phyloP scores from a whole-genome alignment of 1,140 invertebrate species.

The Trinorchestia longiramus region DNA sequence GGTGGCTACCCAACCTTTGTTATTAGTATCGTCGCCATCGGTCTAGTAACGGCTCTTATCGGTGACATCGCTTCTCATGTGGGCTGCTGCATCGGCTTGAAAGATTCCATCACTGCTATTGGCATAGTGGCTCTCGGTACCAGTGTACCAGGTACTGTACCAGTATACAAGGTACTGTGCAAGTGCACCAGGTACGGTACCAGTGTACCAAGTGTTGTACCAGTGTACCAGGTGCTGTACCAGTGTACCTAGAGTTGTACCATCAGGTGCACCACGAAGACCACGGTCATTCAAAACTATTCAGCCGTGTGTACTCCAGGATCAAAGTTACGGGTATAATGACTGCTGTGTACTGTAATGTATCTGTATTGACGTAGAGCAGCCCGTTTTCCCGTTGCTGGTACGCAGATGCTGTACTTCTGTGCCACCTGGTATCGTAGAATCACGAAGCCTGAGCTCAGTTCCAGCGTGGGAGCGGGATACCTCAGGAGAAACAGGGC shows the following conservation, averaged over 20 bases:
- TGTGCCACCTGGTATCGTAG: not conserved
- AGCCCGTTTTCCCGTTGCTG: not conserved
- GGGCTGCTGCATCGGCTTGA: constrained; percentile 78
- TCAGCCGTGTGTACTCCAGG: not conserved
- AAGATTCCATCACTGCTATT: constrained; percentile 78
- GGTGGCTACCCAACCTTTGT: constrained; percentile 78
- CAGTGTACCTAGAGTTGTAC: constrained; percentile 13
- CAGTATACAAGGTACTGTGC: constrained; percentile 74
- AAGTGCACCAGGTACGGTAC: constrained; percentile 75
- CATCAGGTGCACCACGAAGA: not conserved
- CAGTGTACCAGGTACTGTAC: constrained; percentile 75
- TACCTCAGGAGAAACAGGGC: not conserved
- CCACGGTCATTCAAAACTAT: not conserved
- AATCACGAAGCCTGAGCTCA: not conserved
- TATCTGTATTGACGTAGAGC: not conserved
- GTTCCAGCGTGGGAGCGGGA: not conserved
- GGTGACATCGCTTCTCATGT: constrained; percentile 78
- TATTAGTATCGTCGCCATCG: constrained; percentile 76
- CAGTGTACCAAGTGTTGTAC: constrained; percentile 73
- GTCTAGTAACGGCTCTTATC: constrained; percentile 78
- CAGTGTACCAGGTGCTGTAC: constrained; percentile 75
- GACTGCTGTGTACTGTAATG: not conserved
- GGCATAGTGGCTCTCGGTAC: constrained; percentile 78
- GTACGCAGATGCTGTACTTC: not conserved
- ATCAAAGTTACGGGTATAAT: not conserved